Base-by-base conservation (phyloP, 2,113 vertebrate species). In the Todiramphus chloris region DNA sequence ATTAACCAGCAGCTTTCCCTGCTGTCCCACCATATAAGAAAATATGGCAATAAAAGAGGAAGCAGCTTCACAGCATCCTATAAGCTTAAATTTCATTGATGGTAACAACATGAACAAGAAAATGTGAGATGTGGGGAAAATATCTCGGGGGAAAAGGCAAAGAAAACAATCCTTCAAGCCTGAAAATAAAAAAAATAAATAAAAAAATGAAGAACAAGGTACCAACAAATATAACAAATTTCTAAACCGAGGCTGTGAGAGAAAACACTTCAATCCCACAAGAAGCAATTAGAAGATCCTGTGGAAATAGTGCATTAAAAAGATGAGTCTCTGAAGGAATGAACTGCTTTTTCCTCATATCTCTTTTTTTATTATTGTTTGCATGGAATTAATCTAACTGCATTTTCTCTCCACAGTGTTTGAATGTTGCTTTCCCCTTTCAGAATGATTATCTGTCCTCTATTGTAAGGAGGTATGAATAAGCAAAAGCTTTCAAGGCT, bases 251-350 rank as follows among this genome's bases (percentile, higher is more conserved):
- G 58, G 18, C 43, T 75, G 93, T n/a, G 6, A 84, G 46, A 79
- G 69, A 83, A 96, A 94, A 73, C 66, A 67, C 69, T 78, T 23
- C 58, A 92, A 28, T 94, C 83, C 91, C 83, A 95, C 87, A 91
- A 96, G 96, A 96, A 91, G 95, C 95, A 96, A 96, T 96, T 94
- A 96, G 90, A 87, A 76, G 83, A 94, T 95, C 77, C 91, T 85
- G 83, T 91, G 92, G 96, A 96, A 96, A 87, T 69, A 74, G 77
- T 25, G 62, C 81, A 73, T 96, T 90, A 94, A 96, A 92, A 89
- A 94, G 86, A 96, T 87, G 92, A 94, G 95, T 87, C 95, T 94
- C 96, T 81, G 59, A 94, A 96, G 96, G 74, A 82, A 73, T 2
- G 50, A 93, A 59, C 62, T 87, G 41, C 58, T 67, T 87, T 81